Base-by-base conservation (phyloP, 92 coral and sea anemone species). In the Epizoanthus rinbou region DNA sequence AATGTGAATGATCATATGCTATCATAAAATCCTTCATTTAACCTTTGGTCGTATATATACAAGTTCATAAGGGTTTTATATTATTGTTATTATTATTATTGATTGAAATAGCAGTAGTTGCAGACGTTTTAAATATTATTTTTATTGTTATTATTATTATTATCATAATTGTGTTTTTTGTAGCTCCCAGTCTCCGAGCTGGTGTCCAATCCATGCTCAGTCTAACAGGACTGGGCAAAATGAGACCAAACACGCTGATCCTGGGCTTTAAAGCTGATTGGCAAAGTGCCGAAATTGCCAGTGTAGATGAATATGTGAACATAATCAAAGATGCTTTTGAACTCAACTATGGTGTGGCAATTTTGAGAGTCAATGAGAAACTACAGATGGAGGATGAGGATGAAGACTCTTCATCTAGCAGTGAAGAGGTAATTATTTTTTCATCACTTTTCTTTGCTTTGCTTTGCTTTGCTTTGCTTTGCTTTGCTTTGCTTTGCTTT, bases 231-330 rank as follows among this genome's bases (percentile, higher is more conserved):
- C 92, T 96, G 81, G 99, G 99, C 9, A 96, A 90, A 84, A 87
- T 96, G 89, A 93, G 86, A 47, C 99, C 99, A 79, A 96, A 93
- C 95, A 94, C 99, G 0, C 87, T 96, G 10, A 91, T 94, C n/a
- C 88, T 94, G 64, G 99, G 98, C 57, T 96, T 90, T 75, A 96
- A 94, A 76, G 92, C 85, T 22, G 88, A 94, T 85, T 96, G 99
- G 98, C 82, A 85, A 58, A 57, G 8, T 16, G 94, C 65, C 18
- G 73, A 76, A 6, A 89, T 50, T 4, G 92, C 85, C 83, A 86
- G 79, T 47, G 85, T 86, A 13, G 89, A 57, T 8, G 81, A 64
- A 7, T 96, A 91, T 67, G 93, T 96, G 57, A 95, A 95, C 59
- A 89, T 96, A 63, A 89, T 96, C 33, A 88, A 94, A 39, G 99